These are phyloP conservation scores for Rhinella marina DNA, from an alignment of 2,797 vertebrate species.

Conservation along the genomic window DNA sequence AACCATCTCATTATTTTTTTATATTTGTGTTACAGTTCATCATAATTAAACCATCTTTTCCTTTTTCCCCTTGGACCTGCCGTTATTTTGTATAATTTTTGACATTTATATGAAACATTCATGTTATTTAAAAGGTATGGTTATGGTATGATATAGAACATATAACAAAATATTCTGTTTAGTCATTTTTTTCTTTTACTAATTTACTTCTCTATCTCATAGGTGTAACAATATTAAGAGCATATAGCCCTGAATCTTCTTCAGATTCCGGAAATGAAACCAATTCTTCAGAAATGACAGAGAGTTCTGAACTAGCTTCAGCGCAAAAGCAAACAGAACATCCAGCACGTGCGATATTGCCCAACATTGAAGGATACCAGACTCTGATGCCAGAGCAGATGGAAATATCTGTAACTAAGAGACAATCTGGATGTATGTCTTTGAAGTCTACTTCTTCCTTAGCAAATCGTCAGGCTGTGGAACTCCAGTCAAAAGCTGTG, in stretches of 20 bases:
- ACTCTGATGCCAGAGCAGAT: slow-evolving; percentile 85
- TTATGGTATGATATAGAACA: neutral
- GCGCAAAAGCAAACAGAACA: slow-evolving; percentile 93
- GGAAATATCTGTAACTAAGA: slow-evolving; percentile 79
- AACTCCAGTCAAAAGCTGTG: slow-evolving; percentile 84
- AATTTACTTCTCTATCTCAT: slow-evolving; percentile 82
- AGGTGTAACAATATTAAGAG: slow-evolving; percentile 98
- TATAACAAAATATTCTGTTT: slow-evolving; percentile 65
- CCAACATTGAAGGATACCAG: slow-evolving; percentile 87
- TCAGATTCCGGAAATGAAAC: slow-evolving; percentile 99
- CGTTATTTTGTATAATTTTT: slow-evolving; percentile 64
- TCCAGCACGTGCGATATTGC: slow-evolving; percentile 87
- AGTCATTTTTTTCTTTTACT: slow-evolving; percentile 75
- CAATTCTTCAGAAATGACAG: slow-evolving; percentile 99
- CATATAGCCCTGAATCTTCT: slow-evolving; percentile 97
- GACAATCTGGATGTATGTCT: slow-evolving; percentile 72
- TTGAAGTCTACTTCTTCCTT: slow-evolving; percentile 75
- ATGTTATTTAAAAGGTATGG: slow-evolving; percentile 42
- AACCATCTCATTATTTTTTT: slow-evolving; percentile 76
- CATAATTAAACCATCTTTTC: slow-evolving; percentile 67
- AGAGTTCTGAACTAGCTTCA: slow-evolving; percentile 92
- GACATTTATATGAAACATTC: slow-evolving; percentile 50
- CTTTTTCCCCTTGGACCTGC: slow-evolving; percentile 68
- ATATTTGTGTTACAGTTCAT: slow-evolving; percentile 68
- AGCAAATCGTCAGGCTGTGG: slow-evolving; percentile 75